Conservation (phyloP, 1,140 invertebrate genomes). For the Coptotermes formosanus region DNA sequence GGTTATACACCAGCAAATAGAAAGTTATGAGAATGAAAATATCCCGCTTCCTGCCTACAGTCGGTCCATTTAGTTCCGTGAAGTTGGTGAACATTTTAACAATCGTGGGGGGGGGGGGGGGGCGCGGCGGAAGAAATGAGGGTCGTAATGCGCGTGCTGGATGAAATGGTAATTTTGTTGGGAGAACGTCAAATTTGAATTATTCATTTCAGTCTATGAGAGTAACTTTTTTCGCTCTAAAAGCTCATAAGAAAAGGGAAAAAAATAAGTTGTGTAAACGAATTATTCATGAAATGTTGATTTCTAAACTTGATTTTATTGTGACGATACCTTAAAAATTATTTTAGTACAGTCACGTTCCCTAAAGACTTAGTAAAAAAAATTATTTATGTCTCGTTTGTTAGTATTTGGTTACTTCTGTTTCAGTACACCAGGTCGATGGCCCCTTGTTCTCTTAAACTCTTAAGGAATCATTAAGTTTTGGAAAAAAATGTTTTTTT, state of each 20-base stretch:
- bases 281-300: slow-evolving; percentile 19
- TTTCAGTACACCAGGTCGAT: too few relatives aligned
- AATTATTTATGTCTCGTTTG: background rate
- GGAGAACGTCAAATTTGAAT: slow-evolving; percentile 7
- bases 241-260: background rate
- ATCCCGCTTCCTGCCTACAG: background rate
- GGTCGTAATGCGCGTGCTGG: background rate
- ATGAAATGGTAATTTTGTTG: slow-evolving; percentile 7
- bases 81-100: background rate
- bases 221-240: background rate
- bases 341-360: background rate
- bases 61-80: background rate
- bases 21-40: background rate
- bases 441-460: too few relatives aligned
- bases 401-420: background rate
- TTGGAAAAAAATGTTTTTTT: too few relatives aligned
- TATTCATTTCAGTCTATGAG: slow-evolving; percentile 17
- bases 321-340: slow-evolving; percentile 3
- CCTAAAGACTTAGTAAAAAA: background rate
- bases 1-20: background rate
- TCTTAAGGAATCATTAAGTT: too few relatives aligned
- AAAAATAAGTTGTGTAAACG: slow-evolving; percentile 11
- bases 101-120: background rate
- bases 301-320: slow-evolving; percentile 12
- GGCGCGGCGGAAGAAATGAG: background rate